Evolutionary conservation across 1,140 invertebrate genomes (phyloP).

Genomic region (Euschistus heros): DNA sequence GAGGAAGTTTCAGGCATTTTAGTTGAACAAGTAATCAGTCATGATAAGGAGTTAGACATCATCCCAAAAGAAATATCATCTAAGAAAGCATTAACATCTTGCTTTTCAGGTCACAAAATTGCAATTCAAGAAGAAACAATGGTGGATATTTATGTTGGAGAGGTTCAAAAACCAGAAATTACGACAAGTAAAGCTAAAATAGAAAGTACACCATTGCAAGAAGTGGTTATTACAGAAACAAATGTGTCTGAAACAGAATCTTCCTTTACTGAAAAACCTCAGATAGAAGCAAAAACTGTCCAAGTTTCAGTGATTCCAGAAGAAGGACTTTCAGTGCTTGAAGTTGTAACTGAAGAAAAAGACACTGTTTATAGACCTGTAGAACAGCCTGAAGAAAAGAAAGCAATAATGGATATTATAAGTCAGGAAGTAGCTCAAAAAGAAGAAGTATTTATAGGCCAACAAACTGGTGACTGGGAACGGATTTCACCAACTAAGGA

Average conservation of each 20-base stretch:
- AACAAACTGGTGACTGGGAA: constrained; percentile 28
- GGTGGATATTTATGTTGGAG: constrained; percentile 37
- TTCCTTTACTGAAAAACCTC: constrained; percentile 35
- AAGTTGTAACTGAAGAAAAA: constrained; percentile 41
- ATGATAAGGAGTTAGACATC: constrained; percentile 43
- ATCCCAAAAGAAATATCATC: constrained; percentile 34
- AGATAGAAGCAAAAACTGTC: constrained; percentile 41
- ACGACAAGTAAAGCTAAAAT: constrained; percentile 40
- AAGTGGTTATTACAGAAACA: constrained; percentile 38
- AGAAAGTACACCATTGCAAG: constrained; percentile 41
- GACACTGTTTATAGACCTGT: constrained; percentile 29
- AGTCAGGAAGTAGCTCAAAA: constrained; percentile 34
- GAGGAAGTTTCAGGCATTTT: constrained; percentile 39
- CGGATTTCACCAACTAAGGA: constrained; percentile 27
- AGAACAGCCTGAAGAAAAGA: constrained; percentile 26
- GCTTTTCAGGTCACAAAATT: constrained; percentile 39
- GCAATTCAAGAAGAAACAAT: constrained; percentile 42
- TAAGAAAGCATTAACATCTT: constrained; percentile 35
- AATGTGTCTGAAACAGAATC: constrained; percentile 36
- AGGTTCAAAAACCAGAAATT: constrained; percentile 35
- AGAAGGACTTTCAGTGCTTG: constrained; percentile 38
- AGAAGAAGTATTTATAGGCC: constrained; percentile 30
- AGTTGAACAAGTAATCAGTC: constrained; percentile 41
- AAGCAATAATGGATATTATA: constrained; percentile 33
- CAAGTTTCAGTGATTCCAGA: constrained; percentile 38